phyloP scores from a whole-genome alignment of 2,888 invertebrate species.

The Fragum fragum region DNA sequence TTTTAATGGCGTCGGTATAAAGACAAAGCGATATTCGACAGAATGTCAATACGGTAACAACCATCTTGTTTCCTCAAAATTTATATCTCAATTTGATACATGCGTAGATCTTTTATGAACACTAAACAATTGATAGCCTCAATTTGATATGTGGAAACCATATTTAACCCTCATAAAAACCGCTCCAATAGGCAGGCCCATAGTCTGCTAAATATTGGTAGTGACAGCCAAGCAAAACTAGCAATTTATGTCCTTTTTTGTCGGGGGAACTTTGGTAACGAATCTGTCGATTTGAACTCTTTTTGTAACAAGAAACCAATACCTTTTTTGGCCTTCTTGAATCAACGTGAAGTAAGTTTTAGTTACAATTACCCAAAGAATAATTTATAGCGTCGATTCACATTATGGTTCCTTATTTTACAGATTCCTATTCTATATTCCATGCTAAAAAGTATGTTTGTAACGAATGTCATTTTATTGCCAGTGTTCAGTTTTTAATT shows the following conservation, averaged over 20 bases:
- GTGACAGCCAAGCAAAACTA: conserved; percentile 16
- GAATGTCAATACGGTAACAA: not conserved
- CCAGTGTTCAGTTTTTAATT: too few relatives aligned
- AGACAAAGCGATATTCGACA: too few relatives aligned
- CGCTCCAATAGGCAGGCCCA: conserved; percentile 1
- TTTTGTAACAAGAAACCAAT: not conserved
- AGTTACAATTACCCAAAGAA: not conserved
- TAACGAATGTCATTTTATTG: too few relatives aligned
- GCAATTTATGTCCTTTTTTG: conserved; percentile 18
- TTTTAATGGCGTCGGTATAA: too few relatives aligned
- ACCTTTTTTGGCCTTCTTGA: not conserved
- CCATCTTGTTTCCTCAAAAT: conserved; percentile 5
- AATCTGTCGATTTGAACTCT: not conserved
- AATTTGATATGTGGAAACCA: conserved; percentile 26
- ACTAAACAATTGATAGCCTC: conserved; percentile 18
- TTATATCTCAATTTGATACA: conserved; percentile 31
- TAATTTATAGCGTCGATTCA: not conserved
- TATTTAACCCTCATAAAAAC: conserved; percentile 24
- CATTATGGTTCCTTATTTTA: too few relatives aligned
- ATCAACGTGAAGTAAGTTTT: not conserved
- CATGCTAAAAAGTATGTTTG: too few relatives aligned
- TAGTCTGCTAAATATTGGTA: conserved; percentile 18
- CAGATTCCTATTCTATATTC: too few relatives aligned
- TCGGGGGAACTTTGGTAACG: not conserved
- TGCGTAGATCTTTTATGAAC: conserved; percentile 29